Conservation (phyloP, 2,797 vertebrate genomes). For the Percopsis omiscomaycus region DNA sequence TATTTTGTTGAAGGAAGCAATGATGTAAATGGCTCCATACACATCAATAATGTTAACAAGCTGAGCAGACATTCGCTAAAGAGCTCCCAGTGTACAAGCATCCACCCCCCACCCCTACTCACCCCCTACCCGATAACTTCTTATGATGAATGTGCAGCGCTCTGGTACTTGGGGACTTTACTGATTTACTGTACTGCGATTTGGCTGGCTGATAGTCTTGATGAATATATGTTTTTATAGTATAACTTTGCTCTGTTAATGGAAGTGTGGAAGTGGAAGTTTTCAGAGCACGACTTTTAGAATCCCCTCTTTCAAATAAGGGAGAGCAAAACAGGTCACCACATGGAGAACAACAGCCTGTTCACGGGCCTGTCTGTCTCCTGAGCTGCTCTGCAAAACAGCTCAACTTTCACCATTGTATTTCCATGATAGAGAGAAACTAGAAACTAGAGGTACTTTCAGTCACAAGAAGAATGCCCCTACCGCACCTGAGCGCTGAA, state of each 20-base stretch:
- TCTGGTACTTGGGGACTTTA: conserved; percentile 25
- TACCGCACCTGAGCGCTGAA: background rate
- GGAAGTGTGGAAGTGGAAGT: conserved; percentile 39
- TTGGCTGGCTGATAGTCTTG: conserved; percentile 46
- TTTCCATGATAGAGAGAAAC: conserved; percentile 32
- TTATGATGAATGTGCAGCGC: conserved; percentile 25
- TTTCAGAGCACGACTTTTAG: conserved; percentile 51
- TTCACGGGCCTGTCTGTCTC: conserved; percentile 49
- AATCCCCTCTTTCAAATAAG: conserved; percentile 34
- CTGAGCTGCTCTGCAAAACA: conserved; percentile 53
- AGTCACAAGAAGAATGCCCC: conserved; percentile 22
- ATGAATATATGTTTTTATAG: conserved; percentile 58
- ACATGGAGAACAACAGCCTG: conserved; percentile 44
- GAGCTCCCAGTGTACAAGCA: conserved; percentile 29
- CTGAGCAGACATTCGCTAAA: conserved; percentile 36
- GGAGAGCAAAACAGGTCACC: conserved; percentile 51
- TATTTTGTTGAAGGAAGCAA: conserved; percentile 24
- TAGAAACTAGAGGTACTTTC: conserved; percentile 26
- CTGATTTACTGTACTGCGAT: conserved; percentile 49
- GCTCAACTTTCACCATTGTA: conserved; percentile 48
- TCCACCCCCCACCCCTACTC: background rate
- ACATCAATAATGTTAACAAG: conserved; percentile 56
- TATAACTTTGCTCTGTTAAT: conserved; percentile 53
- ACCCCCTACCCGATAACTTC: conserved; percentile 1
- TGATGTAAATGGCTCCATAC: conserved; percentile 45